Evolutionary conservation across 2,888 invertebrate species (phyloP), one percentile per base, ranked within the genome.

Genomic region (Leptinotarsa juncta): DNA sequence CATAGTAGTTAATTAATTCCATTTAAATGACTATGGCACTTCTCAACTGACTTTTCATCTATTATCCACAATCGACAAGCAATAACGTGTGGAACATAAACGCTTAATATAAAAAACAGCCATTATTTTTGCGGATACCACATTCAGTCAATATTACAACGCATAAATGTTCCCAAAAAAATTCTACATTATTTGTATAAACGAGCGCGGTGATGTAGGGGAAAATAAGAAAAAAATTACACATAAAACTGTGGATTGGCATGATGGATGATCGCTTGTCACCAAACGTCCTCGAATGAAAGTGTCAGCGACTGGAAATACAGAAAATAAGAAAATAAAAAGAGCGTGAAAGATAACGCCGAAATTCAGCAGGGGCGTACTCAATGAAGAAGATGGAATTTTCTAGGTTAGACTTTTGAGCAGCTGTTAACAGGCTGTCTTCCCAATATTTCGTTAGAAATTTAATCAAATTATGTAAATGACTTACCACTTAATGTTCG

Each of bases 221-320:
- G 67, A 67, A 77, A 75, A 75, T 73, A 71, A 74, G 72, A 76
- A 73, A 76, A 75, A 75, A 78, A 76, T 78, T 78, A 79, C 75
- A 73, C 68, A 71, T 77, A 72, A 74, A 67, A 67, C 72, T 48
- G 60, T 60, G 77, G 77, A 75, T 70, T 71, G 75, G 65, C 73
- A 70, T 78, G 77, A 79, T 79, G 72, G 76, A 79, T 72, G 79
- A 73, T 76, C 75, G 51, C 71, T 53, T 75, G 79, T 76, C 77
- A 75, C 66, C 71, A 68, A 55, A 48, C 67, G 72, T 60, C 57
- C 62, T 23, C 72, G 77, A 77, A 77, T 75, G 69, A 68, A 74
- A 76, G 73, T 79, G 76, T 75, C 77, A 71, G 55, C 71, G 51
- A 66, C 70, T 66, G 67, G 65, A 78, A 74, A 70, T 76, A 66